Evolutionary conservation across 2,888 invertebrate genomes (phyloP).

Genomic region (Acleris sparsana): DNA sequence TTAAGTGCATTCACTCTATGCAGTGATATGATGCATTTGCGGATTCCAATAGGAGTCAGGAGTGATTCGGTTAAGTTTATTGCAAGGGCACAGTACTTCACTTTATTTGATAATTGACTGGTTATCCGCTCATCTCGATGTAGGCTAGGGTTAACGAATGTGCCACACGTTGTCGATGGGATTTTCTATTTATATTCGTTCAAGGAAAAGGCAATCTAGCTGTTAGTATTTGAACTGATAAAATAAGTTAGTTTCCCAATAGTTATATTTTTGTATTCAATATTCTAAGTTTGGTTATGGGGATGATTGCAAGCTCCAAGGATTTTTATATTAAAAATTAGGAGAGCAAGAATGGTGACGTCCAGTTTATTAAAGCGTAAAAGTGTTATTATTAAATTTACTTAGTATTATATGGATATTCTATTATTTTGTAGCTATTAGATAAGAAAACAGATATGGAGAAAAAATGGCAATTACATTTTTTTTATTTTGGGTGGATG

Average conservation of each 20-base stretch:
- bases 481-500: constrained; percentile 45
- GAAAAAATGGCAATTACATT: constrained; percentile 68
- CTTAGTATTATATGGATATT: constrained; percentile 78
- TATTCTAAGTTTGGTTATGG: constrained; percentile 49
- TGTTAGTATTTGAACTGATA: constrained; percentile 73
- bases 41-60: constrained; percentile 36
- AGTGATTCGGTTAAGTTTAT: constrained; percentile 40
- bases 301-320: constrained; percentile 63
- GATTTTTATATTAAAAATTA: constrained; percentile 83
- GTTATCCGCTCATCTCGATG: constrained; percentile 49
- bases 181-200: constrained; percentile 57
- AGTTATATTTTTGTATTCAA: constrained; percentile 63
- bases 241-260: constrained; percentile 56
- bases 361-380: constrained; percentile 66
- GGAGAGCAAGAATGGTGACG: constrained; percentile 73
- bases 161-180: constrained; percentile 46
- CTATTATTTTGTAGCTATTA: constrained; percentile 74
- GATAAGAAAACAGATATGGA: constrained; percentile 72
- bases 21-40: constrained; percentile 8
- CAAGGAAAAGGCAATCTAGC: constrained; percentile 49
- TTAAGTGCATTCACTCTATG: constrained; percentile 10
- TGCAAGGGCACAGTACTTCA: constrained; percentile 77
- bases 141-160: constrained; percentile 34
- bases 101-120: constrained; percentile 44
- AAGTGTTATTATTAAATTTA: constrained; percentile 60